These are phyloP conservation scores for Steinernema carpocapsae DNA, from an alignment of 2,888 invertebrate species.

Conservation along the genomic window DNA sequence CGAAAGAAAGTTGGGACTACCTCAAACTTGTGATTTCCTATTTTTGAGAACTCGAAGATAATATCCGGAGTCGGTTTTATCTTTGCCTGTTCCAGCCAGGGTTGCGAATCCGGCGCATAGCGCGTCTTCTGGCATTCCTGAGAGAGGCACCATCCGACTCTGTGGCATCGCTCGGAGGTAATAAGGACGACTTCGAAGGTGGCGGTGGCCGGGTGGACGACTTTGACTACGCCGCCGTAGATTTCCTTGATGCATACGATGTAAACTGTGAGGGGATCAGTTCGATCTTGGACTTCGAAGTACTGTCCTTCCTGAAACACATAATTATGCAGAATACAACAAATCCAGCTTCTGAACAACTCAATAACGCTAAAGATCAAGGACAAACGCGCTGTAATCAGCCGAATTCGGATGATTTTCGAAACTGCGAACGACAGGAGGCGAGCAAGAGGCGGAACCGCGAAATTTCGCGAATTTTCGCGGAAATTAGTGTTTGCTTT, in stretches of 20 bases:
- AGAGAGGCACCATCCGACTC: constrained; percentile 41
- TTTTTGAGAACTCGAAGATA: constrained; percentile 29
- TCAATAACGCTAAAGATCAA: too few relatives aligned
- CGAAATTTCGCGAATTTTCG: too few relatives aligned
- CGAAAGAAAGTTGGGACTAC: constrained; percentile 16
- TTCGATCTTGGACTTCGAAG: constrained; percentile 42
- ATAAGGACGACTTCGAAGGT: constrained; percentile 32
- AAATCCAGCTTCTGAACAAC: too few relatives aligned
- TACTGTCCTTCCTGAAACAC: constrained; percentile 40
- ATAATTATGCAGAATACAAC: too few relatives aligned
- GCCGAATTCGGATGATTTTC: too few relatives aligned
- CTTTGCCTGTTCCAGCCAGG: background rate
- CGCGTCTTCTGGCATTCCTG: constrained; percentile 13
- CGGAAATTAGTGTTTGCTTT: too few relatives aligned
- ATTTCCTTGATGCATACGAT: constrained; percentile 38
- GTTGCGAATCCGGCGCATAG: background rate
- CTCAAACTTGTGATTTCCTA: constrained; percentile 39
- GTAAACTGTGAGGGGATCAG: constrained; percentile 39
- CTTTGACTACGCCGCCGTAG: constrained; percentile 39
- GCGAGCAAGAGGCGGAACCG: too few relatives aligned
- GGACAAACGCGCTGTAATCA: too few relatives aligned
- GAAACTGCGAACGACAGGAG: too few relatives aligned
- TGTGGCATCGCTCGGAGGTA: constrained; percentile 41
- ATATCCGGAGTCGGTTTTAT: constrained; percentile 7
- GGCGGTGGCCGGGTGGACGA: background rate